Evolutionary conservation across 2,797 vertebrate genomes (phyloP).

Genomic region (Zenarchopterus dispar): DNA sequence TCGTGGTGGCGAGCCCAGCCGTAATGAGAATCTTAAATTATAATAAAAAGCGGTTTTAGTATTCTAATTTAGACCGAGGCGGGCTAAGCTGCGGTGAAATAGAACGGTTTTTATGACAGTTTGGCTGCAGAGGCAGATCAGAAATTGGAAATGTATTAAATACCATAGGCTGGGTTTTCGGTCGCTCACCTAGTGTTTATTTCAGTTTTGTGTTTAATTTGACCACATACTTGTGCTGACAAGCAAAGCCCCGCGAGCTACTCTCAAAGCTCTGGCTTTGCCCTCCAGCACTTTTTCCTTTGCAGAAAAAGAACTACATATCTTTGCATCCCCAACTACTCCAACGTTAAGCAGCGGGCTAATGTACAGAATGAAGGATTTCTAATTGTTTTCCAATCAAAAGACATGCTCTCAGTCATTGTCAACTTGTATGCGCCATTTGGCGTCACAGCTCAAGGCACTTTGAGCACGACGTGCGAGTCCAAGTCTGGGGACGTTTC

Average conservation of each 20-base stretch:
- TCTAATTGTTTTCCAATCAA: slow-evolving; percentile 67
- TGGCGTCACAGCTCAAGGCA: slow-evolving; percentile 39
- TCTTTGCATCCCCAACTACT: slow-evolving; percentile 60
- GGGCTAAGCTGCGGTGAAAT: slow-evolving; percentile 22
- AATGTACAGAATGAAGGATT: slow-evolving; percentile 59
- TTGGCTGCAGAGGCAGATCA: slow-evolving; percentile 35
- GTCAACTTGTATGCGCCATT: slow-evolving; percentile 37
- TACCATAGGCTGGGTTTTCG: slow-evolving; percentile 41
- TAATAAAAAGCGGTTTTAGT: slow-evolving; percentile 55
- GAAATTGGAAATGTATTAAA: slow-evolving; percentile 52
- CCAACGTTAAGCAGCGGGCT: slow-evolving; percentile 47
- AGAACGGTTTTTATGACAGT: slow-evolving; percentile 26
- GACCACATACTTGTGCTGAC: slow-evolving; percentile 58
- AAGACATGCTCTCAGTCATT: slow-evolving; percentile 44
- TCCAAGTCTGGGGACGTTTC: slow-evolving; percentile 31
- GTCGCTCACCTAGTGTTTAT: slow-evolving; percentile 64
- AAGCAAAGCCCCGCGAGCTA: slow-evolving; percentile 51
- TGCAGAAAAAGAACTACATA: slow-evolving; percentile 56
- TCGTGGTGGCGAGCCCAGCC: slow-evolving; percentile 25
- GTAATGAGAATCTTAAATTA: slow-evolving; percentile 54
- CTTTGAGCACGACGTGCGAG: slow-evolving; percentile 16
- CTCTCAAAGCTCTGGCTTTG: slow-evolving; percentile 57
- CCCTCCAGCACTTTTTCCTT: slow-evolving; percentile 58
- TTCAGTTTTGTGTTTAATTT: slow-evolving; percentile 71
- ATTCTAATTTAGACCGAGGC: slow-evolving; percentile 38